Evolutionary conservation across 2,888 invertebrate species (phyloP).

Genomic region (Yponomeuta malinellus): DNA sequence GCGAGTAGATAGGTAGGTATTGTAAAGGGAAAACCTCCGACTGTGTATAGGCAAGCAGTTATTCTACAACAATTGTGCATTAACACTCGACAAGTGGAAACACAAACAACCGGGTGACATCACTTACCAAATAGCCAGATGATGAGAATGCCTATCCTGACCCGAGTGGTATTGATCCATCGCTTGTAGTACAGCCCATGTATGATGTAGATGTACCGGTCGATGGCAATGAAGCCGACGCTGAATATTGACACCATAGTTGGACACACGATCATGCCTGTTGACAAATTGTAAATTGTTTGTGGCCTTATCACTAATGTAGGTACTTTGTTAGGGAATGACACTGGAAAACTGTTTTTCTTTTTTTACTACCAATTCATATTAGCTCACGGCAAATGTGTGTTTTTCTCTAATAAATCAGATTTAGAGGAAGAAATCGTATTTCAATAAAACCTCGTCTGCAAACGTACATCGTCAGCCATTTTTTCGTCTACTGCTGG

Average conservation of each 20-base stretch:
- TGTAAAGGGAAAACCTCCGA: no score
- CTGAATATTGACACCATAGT: constrained; percentile 79
- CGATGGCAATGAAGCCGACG: constrained; percentile 78
- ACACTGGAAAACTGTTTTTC: no score
- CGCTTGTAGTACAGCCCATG: constrained; percentile 78
- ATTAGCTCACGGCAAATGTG: no score
- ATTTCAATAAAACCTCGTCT: no score
- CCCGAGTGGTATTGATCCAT: constrained; percentile 76
- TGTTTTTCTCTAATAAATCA: no score
- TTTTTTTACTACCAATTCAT: no score
- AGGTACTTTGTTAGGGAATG: not conserved
- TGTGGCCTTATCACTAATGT: not conserved
- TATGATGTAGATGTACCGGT: constrained; percentile 79
- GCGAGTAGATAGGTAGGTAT: no score
- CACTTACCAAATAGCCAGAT: constrained; percentile 76
- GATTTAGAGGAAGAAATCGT: no score
- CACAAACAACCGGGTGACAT: not conserved
- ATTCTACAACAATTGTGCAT: not conserved
- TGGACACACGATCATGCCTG: constrained; percentile 79
- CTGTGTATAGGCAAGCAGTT: no score
- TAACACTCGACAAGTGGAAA: not conserved
- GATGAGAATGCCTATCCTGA: constrained; percentile 69
- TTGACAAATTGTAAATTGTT: not conserved
- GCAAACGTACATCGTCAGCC: no score
- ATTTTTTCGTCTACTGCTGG: no score